These are phyloP conservation scores for Chloropsis hardwickii DNA, from an alignment of 2,113 vertebrate genomes.

Conservation along the genomic window DNA sequence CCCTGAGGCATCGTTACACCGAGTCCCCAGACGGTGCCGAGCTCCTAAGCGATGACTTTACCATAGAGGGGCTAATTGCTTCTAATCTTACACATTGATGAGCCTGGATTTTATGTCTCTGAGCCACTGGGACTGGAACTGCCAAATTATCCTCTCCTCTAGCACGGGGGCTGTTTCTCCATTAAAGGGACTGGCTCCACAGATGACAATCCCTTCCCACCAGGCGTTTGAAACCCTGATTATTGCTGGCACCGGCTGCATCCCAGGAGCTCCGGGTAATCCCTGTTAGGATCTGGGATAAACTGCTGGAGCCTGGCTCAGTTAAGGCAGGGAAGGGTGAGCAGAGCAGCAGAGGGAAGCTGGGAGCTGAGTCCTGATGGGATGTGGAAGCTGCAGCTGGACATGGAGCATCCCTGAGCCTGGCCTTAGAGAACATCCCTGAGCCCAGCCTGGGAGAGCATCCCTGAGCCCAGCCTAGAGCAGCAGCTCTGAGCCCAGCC, in stretches of 20 bases:
- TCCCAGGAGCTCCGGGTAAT: neutral
- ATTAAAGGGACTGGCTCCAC: neutral
- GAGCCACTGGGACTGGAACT: neutral
- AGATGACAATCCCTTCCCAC: neutral
- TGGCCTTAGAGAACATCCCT: neutral
- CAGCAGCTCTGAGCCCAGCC: no score
- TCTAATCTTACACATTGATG: constrained; percentile 45
- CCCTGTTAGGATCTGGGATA: rapidly evolving
- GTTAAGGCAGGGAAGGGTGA: neutral
- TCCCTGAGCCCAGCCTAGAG: neutral
- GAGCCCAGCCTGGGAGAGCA: no score
- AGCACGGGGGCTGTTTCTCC: neutral
- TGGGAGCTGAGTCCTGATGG: rapidly evolving
- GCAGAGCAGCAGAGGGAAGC: neutral
- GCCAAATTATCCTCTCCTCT: constrained; percentile 20
- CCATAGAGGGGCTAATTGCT: constrained; percentile 30
- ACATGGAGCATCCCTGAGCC: neutral
- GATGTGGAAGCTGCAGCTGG: rapidly evolving
- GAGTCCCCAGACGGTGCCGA: constrained; percentile 11
- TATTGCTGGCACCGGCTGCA: neutral
- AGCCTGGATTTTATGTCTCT: constrained; percentile 25
- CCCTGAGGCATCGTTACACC: neutral
- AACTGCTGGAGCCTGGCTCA: neutral
- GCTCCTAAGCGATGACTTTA: constrained; percentile 14
- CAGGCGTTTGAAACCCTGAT: neutral